A percentile compares a stretch with the other conserved stretches of the same genome.
phyloP scores from a whole-genome alignment of 2,888 invertebrate genomes.

The Hylaea fasciaria region DNA sequence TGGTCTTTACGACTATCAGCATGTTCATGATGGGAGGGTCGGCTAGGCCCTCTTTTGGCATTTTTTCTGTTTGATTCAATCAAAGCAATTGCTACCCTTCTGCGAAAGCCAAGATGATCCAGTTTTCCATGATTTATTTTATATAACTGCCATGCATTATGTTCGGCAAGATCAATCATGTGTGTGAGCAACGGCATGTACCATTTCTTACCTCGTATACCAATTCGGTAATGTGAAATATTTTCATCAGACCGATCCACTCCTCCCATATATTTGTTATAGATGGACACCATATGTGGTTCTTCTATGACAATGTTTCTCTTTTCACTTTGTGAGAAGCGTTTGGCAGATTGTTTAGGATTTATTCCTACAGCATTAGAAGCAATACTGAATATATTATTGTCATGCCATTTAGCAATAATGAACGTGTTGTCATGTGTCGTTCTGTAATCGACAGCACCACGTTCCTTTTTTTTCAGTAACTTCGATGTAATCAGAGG shows the following conservation, averaged over 20 bases:
- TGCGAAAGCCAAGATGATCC: neutral
- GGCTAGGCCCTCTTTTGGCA: neutral
- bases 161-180: neutral
- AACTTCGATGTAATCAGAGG: too few species aligned
- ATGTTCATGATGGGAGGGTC: slow-evolving; percentile 2
- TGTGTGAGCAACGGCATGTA: neutral
- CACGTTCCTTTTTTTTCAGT: too few species aligned
- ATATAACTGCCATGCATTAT: neutral
- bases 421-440: too few species aligned
- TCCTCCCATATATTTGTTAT: neutral
- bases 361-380: too few species aligned
- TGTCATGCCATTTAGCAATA: too few species aligned
- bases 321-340: slow-evolving; percentile 3
- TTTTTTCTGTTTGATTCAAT: neutral
- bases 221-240: neutral
- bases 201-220: neutral
- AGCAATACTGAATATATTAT: too few species aligned
- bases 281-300: neutral
- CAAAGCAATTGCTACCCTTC: neutral
- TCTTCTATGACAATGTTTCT: slow-evolving; percentile 19
- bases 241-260: neutral
- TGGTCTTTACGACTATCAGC: slow-evolving; percentile 1
- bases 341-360: too few species aligned
- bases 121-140: neutral
- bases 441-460: too few species aligned